Evolutionary conservation across 2,113 vertebrate genomes (phyloP), one percentile per base, ranked within the genome.

Genomic region (Eptesicus fuscus): DNA sequence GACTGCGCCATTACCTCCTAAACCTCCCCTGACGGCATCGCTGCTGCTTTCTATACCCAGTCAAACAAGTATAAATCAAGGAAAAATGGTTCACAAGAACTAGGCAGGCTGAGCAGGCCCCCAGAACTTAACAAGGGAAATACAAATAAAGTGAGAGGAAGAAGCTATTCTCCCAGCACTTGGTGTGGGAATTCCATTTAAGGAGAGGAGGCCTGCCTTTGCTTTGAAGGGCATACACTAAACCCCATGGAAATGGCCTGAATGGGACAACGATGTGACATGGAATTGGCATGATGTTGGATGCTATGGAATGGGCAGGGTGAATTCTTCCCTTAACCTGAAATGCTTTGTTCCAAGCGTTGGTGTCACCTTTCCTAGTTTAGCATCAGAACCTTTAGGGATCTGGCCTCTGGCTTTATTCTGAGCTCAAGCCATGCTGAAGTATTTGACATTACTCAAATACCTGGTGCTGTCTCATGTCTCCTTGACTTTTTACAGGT

Each of bases 61-160:
- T 42, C 25, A 77, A 91, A 74, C 14, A 18, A 47, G 4, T 44
- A 28, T 63, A 82, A 88, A 96, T 74, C 90, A 90, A 91, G 79
- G 42, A 6, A 63, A 90, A 91, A 74, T 30, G 89, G 40, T 30
- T 79, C 76, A 18, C 25, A 70, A 89, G 90, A 89, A 51, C 40
- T 7, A 83, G 67, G 22, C 32, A 74, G 47, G 4, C 76, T 85
- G 69, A 59, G 28, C 67, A 56, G 67, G 13, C 13, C 56, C 86
- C 51, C 35, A 82, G 83, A 87, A 65, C 37, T 84, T 63, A 90
- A 22, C 49, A 35, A 70, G 7, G 47, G 9, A 94, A 84, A 83
- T 14, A 63, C 2, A 53, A 85, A 2, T 42, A 18, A 83, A 78
- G 88, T 30, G 11, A 82, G 44, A 65, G 59, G 69, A 84, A 88